phyloP scores from a whole-genome alignment of 2,113 vertebrate species.

The Emydocephalus ijimae region DNA sequence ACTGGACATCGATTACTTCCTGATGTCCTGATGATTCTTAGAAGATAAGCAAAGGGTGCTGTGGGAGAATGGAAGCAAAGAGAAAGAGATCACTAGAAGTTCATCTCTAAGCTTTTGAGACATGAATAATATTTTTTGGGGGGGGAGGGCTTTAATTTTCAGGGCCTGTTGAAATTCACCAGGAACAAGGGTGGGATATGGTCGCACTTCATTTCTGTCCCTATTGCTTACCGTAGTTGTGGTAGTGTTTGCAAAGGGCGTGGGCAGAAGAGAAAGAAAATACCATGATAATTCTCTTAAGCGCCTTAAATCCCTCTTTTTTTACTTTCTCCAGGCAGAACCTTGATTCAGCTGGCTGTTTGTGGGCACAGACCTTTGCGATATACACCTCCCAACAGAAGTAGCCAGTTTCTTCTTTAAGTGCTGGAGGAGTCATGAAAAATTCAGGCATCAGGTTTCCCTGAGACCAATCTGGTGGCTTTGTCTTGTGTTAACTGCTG shows the following conservation, averaged over 20 bases:
- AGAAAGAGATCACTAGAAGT: slow-evolving; percentile 44
- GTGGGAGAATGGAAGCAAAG: slow-evolving; percentile 20
- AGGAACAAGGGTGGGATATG: slow-evolving; percentile 38
- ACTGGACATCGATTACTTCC: slow-evolving; percentile 10
- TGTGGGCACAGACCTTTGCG: slow-evolving; percentile 82
- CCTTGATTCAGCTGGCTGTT: slow-evolving; percentile 72
- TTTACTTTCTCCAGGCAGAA: slow-evolving; percentile 75
- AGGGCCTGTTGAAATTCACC: slow-evolving; percentile 55
- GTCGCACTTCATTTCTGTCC: slow-evolving; percentile 47
- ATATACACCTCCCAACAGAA: slow-evolving; percentile 74
- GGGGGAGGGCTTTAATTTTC: slow-evolving; percentile 31
- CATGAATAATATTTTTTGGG: slow-evolving; percentile 34
- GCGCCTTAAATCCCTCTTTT: slow-evolving; percentile 61
- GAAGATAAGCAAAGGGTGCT: slow-evolving; percentile 40
- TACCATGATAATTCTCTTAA: slow-evolving; percentile 70
- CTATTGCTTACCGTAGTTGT: slow-evolving; percentile 56
- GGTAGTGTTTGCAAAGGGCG: slow-evolving; percentile 67
- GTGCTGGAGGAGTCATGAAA: slow-evolving; percentile 97
- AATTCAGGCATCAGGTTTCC: slow-evolving; percentile 90
- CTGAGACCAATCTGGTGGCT: slow-evolving; percentile 93
- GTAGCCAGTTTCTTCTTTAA: slow-evolving; percentile 89
- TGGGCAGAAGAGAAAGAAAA: slow-evolving; percentile 46
- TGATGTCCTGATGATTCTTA: slow-evolving; percentile 33
- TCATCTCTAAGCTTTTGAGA: slow-evolving; percentile 51
- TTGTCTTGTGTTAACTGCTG: slow-evolving; percentile 88